These are phyloP conservation scores for Xanthorhoe spadicearia DNA, from an alignment of 2,888 invertebrate species.

Conservation along the genomic window DNA sequence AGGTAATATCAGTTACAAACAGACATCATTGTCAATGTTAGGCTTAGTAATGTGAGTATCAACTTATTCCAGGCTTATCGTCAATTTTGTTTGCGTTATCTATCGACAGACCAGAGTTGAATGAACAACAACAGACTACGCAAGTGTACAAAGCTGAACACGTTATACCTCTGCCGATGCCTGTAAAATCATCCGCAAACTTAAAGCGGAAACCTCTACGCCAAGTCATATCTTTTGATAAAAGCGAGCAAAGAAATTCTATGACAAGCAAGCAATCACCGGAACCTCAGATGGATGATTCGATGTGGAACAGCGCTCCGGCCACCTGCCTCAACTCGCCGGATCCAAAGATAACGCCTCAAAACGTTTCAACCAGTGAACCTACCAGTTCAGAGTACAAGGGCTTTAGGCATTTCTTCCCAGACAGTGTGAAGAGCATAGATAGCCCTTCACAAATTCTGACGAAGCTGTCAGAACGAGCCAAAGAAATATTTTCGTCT, in stretches of 20 bases:
- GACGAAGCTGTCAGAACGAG: conserved; percentile 77
- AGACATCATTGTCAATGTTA: conserved; percentile 32
- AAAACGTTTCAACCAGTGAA: conserved; percentile 71
- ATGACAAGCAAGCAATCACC: conserved; percentile 49
- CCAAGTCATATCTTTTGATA: conserved; percentile 82
- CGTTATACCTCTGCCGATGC: conserved; percentile 88
- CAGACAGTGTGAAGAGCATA: conserved; percentile 75
- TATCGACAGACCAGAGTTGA: conserved; percentile 94
- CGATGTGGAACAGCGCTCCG: conserved; percentile 84
- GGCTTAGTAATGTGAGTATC: conserved; percentile 34
- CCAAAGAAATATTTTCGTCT: conserved; percentile 81
- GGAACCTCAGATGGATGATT: conserved; percentile 51
- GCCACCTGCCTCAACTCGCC: conserved; percentile 87
- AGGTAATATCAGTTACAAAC: conserved; percentile 79
- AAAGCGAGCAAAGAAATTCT: conserved; percentile 62
- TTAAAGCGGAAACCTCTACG: conserved; percentile 74
- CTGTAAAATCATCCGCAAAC: conserved; percentile 79
- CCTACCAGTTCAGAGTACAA: conserved; percentile 77
- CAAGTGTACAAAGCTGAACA: conserved; percentile 85
- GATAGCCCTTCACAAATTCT: conserved; percentile 80
- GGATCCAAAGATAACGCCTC: conserved; percentile 65
- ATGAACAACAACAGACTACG: conserved; percentile 82
- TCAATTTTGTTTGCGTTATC: conserved; percentile 96
- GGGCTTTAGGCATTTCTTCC: conserved; percentile 77
- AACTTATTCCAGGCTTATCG: conserved; percentile 88